A percentile compares a stretch with the other conserved stretches of the same genome.
Evolutionary conservation across 2,797 vertebrate genomes (phyloP).

Genomic region (Taeniopygia guttata): DNA sequence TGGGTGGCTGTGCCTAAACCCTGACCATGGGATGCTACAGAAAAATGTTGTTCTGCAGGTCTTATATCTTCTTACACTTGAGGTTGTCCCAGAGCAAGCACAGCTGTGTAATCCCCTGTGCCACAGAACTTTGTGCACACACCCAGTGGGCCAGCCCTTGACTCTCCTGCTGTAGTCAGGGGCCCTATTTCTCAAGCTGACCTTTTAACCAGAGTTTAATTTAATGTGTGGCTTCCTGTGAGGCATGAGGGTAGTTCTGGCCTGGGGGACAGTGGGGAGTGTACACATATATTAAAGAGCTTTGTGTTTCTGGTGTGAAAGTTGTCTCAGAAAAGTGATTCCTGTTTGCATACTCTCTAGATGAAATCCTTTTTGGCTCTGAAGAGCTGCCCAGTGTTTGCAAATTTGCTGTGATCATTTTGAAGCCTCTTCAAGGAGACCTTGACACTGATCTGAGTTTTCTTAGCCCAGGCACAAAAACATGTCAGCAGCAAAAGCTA

Average conservation of each 20-base stretch:
- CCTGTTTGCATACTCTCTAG: background rate
- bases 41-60: background rate
- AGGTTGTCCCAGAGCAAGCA: background rate
- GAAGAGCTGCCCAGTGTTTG: background rate
- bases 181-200: background rate
- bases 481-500: accelerated
- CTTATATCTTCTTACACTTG: accelerated
- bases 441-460: background rate
- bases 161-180: background rate
- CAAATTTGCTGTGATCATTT: background rate
- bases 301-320: background rate
- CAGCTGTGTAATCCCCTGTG: background rate
- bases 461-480: background rate
- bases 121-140: background rate
- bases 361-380: background rate
- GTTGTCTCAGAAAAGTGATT: background rate
- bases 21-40: background rate
- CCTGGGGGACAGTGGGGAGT: background rate
- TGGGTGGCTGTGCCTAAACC: background rate
- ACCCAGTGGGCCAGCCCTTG: background rate
- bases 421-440: background rate
- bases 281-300: background rate
- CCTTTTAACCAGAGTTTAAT: background rate
- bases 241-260: background rate
- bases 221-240: background rate